These are phyloP conservation scores for Acrobasis consociella DNA, from an alignment of 2,888 invertebrate genomes.

Conservation along the genomic window DNA sequence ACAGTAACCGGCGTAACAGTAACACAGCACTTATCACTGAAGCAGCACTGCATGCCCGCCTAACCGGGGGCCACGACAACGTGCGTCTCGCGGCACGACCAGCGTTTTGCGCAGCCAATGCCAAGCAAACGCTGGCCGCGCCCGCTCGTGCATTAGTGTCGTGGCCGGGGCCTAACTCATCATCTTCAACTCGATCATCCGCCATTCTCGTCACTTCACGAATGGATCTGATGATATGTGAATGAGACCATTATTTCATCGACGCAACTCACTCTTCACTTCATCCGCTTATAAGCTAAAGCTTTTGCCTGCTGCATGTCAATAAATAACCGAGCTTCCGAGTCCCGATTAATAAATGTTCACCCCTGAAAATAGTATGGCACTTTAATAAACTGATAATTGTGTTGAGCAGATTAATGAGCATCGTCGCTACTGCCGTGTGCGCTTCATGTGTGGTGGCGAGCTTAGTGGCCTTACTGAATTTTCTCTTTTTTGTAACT, in stretches of 20 bases:
- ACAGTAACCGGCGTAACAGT: conserved; percentile 67
- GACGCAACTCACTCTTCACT: conserved; percentile 27
- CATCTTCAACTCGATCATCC: conserved; percentile 37
- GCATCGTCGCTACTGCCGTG: conserved; percentile 71
- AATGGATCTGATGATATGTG: conserved; percentile 16
- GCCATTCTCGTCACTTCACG: conserved; percentile 25
- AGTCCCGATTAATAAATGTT: conserved; percentile 62
- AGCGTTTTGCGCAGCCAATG: too few relatives aligned
- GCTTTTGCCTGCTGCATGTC: conserved; percentile 72
- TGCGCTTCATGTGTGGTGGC: conserved; percentile 78
- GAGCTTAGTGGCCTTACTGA: conserved; percentile 78
- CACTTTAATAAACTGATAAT: conserved; percentile 72
- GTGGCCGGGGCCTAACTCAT: conserved; percentile 31
- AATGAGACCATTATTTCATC: conserved; percentile 25
- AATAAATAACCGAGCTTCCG: conserved; percentile 58
- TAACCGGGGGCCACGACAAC: conserved; percentile 35
- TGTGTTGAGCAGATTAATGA: conserved; percentile 63
- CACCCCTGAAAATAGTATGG: conserved; percentile 73
- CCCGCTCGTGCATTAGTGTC: too few relatives aligned
- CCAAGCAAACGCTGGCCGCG: too few relatives aligned
- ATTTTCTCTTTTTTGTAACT: conserved; percentile 75
- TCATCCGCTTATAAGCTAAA: conserved; percentile 45
- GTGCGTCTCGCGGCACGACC: too few relatives aligned
- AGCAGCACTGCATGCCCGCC: conserved; percentile 50
- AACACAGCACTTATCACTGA: conserved; percentile 65